Evolutionary conservation across 1,140 invertebrate genomes (phyloP), one percentile per base, ranked within the genome.

Genomic region (Drosophila seguyi): DNA sequence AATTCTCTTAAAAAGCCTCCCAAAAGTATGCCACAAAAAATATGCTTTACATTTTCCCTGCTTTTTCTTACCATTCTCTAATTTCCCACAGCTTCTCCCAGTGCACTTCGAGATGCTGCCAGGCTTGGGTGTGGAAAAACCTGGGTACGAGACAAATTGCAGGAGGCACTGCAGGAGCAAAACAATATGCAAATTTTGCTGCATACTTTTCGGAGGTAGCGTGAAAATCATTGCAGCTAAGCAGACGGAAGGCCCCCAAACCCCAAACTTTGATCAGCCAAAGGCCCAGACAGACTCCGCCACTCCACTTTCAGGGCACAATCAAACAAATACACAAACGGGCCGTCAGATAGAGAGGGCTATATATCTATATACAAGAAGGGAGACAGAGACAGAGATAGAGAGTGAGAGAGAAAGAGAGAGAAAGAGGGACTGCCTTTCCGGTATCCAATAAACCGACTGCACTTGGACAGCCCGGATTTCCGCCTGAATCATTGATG

Each of bases 401-500:
- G 16, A 38, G 25, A 53, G 76, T 39, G 58, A 53, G 22, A 48
- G 53, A 42, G n/a, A 58, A 69, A 42, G 45, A 47, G 27, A 44
- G 18, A 56, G 18, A 71, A 22, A 50, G 57, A 58, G 55, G 68
- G 45, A 66, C 86, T 87, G 81, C 82, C 86, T 75, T 90, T 90
- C 86, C 86, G 86, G 86, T 90, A 90, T 90, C 79, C 73, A 86
- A 81, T 91, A 91, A 88, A 85, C 91, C 83, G 90, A 90, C 91
- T 92, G 83, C 87, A 87, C 91, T 92, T 81, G 86, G 90, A 92
- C 90, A 92, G 84, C 68, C 80, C 91, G 90, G 90, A 92, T 92
- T 85, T 92, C 90, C 90, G 90, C 84, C 79, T 92, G 90, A 92
- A 92, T 92, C 90, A 92, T 92, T 92, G 90, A 92, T 92, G 90